Base-by-base conservation (phyloP, 2,113 vertebrate genomes). In the Atlantisia rogersi region DNA sequence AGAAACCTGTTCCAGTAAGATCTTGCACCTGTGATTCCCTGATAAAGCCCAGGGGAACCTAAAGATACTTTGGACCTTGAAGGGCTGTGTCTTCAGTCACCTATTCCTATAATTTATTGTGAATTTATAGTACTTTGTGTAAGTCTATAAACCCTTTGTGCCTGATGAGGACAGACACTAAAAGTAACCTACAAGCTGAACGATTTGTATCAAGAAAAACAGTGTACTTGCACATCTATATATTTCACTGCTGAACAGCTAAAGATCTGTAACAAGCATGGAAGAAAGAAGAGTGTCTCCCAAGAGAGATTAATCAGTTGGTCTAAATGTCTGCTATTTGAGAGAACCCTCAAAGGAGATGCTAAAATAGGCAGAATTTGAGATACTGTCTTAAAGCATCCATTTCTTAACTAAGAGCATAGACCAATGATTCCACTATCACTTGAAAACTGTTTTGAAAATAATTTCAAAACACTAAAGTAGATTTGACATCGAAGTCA, bases 251-350 rank as follows among this genome's bases (percentile, higher is more conserved):
- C 63, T 81, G 77, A 94, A 77, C 39, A 94, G 70, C 88, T 96
- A 84, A 84, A 89, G 71, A 88, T 77, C 78, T 3, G 1, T 79
- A 95, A 93, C 55, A 82, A 90, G 46, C 53, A 64, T 46, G 50
- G 77, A 76, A 96, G 73, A 86, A 88, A 88, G 5, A 48, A 94
- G 40, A 48, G 69, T 88, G 39, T 67, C 44, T 96, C 78, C 93
- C 69, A 50, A 69, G 75, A 81, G 58, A 67, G 80, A 95, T 56
- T 46, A 55, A 78, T 82, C 92, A 86, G 75, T 42, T 63, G 62
- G 9, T 19, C 80, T 85, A 56, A 90, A 82, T 53, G 82, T 69
- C 35, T 83, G 17, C 46, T 69, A 9, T 37, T 82, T 2, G 7
- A 79, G 39, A 65, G 42, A 11, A 93, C 59, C 42, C 76, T 78